A percentile compares a stretch with the other conserved stretches of the same genome.
These are phyloP conservation scores for Marisa cornuarietis DNA, from an alignment of 1,140 invertebrate species.

Conservation along the genomic window DNA sequence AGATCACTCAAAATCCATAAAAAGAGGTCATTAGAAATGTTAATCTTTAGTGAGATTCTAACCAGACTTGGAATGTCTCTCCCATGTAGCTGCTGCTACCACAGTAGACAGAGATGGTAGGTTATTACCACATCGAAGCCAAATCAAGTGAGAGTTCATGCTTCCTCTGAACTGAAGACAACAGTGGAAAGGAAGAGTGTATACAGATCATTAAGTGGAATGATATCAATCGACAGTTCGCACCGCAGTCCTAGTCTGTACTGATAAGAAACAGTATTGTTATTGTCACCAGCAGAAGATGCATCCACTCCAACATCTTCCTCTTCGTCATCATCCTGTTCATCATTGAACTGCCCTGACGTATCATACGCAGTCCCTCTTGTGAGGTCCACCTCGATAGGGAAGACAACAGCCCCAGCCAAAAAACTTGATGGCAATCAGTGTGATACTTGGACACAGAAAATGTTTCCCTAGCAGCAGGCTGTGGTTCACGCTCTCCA, in stretches of 20 bases:
- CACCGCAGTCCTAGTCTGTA: slow-evolving; percentile 44
- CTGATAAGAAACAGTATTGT: slow-evolving; percentile 41
- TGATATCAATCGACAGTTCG: too few species aligned
- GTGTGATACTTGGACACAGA: slow-evolving; percentile 80
- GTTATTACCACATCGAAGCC: too few species aligned
- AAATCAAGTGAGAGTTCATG: too few species aligned
- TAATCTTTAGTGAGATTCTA: too few species aligned
- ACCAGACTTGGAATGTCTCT: too few species aligned
- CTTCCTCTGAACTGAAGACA: neutral
- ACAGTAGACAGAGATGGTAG: too few species aligned
- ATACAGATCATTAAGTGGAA: neutral
- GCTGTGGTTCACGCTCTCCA: slow-evolving; percentile 94
- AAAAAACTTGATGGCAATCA: slow-evolving; percentile 72
- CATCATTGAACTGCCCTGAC: slow-evolving; percentile 61
- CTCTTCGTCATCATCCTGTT: slow-evolving; percentile 60
- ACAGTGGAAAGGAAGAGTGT: neutral
- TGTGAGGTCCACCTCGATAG: slow-evolving; percentile 95
- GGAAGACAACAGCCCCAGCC: slow-evolving; percentile 84
- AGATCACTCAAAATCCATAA: too few species aligned
- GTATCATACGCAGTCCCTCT: slow-evolving; percentile 76
- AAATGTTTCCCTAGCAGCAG: slow-evolving; percentile 94
- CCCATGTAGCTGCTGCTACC: too few species aligned
- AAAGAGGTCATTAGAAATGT: too few species aligned
- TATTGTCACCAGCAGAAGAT: slow-evolving; percentile 13
- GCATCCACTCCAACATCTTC: slow-evolving; percentile 44